These are phyloP conservation scores for Panurus biarmicus DNA, from an alignment of 2,113 vertebrate species.

Conservation along the genomic window DNA sequence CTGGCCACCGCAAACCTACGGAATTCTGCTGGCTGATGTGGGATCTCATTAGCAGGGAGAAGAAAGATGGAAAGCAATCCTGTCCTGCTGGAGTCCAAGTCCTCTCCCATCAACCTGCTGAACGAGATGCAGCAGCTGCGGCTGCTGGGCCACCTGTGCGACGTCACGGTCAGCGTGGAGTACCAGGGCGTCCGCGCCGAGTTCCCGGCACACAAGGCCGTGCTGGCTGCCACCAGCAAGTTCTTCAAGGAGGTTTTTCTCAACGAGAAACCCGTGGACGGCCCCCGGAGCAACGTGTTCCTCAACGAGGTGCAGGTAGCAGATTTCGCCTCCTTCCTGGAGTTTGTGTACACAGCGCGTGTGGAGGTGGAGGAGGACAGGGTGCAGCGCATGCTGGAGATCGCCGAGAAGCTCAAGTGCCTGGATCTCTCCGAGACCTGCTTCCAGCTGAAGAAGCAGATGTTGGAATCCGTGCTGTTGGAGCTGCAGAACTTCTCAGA, in stretches of 20 bases:
- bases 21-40: background rate
- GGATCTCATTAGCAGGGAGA: background rate
- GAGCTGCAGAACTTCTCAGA: conserved; percentile 77
- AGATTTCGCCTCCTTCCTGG: conserved; percentile 85
- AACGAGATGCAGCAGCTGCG: conserved; percentile 86
- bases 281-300: conserved; percentile 67
- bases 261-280: conserved; percentile 60
- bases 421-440: conserved; percentile 82
- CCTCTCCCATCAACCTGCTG: conserved; percentile 79
- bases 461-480: conserved; percentile 76
- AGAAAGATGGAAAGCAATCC: conserved; percentile 78
- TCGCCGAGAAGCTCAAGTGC: conserved; percentile 84
- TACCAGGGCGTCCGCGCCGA: conserved; percentile 80
- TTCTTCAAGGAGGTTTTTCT: conserved; percentile 89
- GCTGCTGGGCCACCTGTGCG: conserved; percentile 83
- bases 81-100: conserved; percentile 82
- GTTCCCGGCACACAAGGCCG: conserved; percentile 87
- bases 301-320: conserved; percentile 75
- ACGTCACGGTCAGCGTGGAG: conserved; percentile 87
- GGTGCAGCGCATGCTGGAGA: conserved; percentile 77
- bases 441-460: conserved; percentile 74
- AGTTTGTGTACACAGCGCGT: conserved; percentile 89
- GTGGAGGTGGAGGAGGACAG: conserved; percentile 79
- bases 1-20: accelerated
- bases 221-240: conserved; percentile 90